Evolutionary conservation across 2,797 vertebrate species (phyloP).

Genomic region (Sebastes cheni): DNA sequence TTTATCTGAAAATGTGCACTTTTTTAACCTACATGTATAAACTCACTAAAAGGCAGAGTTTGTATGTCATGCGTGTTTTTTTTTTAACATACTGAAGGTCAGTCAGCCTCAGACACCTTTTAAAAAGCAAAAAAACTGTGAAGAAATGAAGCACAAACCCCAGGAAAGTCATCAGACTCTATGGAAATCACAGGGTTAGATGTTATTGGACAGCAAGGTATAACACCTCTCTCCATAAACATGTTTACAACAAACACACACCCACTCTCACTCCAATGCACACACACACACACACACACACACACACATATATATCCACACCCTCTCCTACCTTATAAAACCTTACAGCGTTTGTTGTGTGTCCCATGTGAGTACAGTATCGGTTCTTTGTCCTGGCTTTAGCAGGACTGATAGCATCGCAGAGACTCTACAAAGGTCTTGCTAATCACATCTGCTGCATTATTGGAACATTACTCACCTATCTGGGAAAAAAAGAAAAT

Average conservation of each 20-base stretch:
- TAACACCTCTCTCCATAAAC: neutral
- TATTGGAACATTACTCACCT: slow-evolving; percentile 65
- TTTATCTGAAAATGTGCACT: neutral
- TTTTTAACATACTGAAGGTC: slow-evolving; percentile 8
- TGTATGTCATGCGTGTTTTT: neutral
- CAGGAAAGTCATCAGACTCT: neutral
- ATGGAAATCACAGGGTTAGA: slow-evolving; percentile 8
- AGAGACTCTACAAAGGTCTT: slow-evolving; percentile 38
- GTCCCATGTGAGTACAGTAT: slow-evolving; percentile 25
- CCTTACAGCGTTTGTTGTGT: slow-evolving; percentile 6
- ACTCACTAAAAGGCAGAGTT: neutral
- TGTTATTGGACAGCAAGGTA: slow-evolving; percentile 15
- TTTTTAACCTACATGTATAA: neutral
- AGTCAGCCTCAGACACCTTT: neutral
- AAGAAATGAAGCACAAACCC: neutral
- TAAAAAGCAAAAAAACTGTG: neutral
- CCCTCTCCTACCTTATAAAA: neutral
- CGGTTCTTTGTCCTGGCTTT: slow-evolving; percentile 34
- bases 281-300: too few species aligned
- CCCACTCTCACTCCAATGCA: neutral
- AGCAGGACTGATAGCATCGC: slow-evolving; percentile 54
- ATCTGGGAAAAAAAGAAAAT: slow-evolving; percentile 41
- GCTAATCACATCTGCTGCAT: slow-evolving; percentile 59
- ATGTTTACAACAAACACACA: neutral
- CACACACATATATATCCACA: neutral